A percentile compares a stretch with the other conserved stretches of the same genome.
Evolutionary conservation across 1,140 invertebrate species (phyloP).

Genomic region (Lanistes nyassanus): DNA sequence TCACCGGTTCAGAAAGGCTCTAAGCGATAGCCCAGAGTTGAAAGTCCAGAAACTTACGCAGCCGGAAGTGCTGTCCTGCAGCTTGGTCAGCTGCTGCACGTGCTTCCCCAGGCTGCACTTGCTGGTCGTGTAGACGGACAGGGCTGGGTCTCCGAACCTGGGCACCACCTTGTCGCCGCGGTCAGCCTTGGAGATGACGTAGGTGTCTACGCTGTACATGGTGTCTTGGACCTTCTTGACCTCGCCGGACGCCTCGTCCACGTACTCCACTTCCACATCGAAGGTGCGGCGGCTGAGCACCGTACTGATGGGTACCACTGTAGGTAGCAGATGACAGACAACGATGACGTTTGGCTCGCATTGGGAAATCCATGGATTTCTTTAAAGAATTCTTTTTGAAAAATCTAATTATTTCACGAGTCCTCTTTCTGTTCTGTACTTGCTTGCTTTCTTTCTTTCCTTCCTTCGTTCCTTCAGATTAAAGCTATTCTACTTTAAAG

Average conservation of each 20-base stretch:
- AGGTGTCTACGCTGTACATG: constrained; percentile 44
- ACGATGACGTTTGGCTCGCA: not conserved
- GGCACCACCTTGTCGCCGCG: constrained; percentile 33
- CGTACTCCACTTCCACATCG: constrained; percentile 42
- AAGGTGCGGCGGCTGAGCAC: constrained; percentile 35
- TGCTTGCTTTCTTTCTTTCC: constrained; percentile 14
- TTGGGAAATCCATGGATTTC: too few relatives aligned
- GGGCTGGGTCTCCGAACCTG: constrained; percentile 38
- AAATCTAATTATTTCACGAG: not conserved
- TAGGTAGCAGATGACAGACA: constrained; percentile 20
- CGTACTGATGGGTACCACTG: constrained; percentile 40
- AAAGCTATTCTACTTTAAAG: too few relatives aligned
- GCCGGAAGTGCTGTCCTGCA: constrained; percentile 34
- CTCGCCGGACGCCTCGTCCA: constrained; percentile 32
- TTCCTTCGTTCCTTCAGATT: constrained; percentile 12
- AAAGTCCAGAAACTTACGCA: constrained; percentile 50
- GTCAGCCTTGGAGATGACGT: constrained; percentile 38
- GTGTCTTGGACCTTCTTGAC: constrained; percentile 28
- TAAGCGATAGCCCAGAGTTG: too few relatives aligned
- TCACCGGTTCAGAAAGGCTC: too few relatives aligned
- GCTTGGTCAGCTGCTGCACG: constrained; percentile 41
- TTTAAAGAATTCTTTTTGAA: not conserved
- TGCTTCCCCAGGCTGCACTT: constrained; percentile 41
- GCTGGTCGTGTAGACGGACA: constrained; percentile 40
- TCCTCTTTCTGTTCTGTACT: not conserved